phyloP scores from a whole-genome alignment of 2,888 invertebrate species.

The Heliconius ismenius region DNA sequence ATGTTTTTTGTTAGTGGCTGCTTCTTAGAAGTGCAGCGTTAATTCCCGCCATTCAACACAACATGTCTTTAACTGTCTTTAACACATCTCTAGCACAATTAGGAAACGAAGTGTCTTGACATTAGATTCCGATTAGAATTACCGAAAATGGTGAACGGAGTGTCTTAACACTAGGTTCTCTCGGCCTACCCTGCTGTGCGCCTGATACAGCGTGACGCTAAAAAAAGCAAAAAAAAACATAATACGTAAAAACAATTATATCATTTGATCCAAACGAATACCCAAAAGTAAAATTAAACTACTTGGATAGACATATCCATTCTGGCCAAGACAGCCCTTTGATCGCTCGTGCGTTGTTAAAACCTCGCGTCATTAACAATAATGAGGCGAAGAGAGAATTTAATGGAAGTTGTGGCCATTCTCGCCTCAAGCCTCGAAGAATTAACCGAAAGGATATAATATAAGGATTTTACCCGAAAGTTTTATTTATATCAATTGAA shows the following conservation, averaged over 20 bases:
- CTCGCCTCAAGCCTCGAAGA: background rate
- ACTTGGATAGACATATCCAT: background rate
- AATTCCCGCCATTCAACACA: background rate
- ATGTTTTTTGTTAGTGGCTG: background rate
- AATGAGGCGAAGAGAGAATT: background rate
- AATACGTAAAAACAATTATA: background rate
- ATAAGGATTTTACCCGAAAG: background rate
- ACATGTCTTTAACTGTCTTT: background rate
- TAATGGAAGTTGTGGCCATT: constrained; percentile 4
- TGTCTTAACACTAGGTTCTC: too few relatives aligned
- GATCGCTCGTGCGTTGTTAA: constrained; percentile 15
- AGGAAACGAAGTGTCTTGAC: too few relatives aligned
- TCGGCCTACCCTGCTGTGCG: too few relatives aligned
- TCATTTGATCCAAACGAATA: background rate
- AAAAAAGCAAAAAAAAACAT: background rate
- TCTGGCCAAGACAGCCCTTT: background rate
- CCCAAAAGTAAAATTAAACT: background rate
- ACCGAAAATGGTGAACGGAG: too few relatives aligned
- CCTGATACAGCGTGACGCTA: background rate
- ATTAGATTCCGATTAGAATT: too few relatives aligned
- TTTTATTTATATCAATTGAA: background rate
- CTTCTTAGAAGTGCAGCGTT: background rate
- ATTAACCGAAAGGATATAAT: background rate
- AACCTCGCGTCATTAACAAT: constrained; percentile 10
- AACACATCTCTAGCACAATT: too few relatives aligned